Conservation (phyloP, 2,113 vertebrate species). For the Fregata magnificens region DNA sequence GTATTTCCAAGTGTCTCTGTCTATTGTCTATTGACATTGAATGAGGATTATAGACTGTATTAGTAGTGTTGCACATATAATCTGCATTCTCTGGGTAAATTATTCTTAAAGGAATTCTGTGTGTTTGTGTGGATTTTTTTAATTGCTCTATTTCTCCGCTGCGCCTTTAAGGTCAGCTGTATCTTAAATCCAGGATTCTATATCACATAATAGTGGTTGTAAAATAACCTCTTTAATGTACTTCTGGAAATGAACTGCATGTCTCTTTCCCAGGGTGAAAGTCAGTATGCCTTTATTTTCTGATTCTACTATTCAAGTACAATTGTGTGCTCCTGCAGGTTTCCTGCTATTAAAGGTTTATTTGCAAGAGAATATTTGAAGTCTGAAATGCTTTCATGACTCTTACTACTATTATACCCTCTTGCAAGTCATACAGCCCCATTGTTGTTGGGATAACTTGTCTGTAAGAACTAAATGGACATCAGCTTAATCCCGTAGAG, state of each 20-base stretch:
- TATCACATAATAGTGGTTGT: background rate
- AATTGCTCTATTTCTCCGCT: background rate
- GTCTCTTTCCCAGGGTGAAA: background rate
- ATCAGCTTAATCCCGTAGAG: background rate
- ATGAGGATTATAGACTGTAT: background rate
- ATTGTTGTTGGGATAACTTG: background rate
- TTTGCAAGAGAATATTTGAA: background rate
- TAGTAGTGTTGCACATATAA: background rate
- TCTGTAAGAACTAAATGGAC: background rate
- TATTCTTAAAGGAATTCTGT: background rate
- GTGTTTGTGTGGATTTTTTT: background rate
- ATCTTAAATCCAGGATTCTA: background rate
- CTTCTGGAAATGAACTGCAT: background rate
- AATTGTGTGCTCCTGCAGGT: background rate
- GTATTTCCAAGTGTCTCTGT: background rate
- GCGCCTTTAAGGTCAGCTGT: background rate
- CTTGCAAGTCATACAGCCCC: background rate
- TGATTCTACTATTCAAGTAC: background rate
- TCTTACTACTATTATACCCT: background rate
- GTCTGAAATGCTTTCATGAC: background rate
- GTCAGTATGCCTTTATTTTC: background rate
- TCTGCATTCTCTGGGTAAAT: background rate
- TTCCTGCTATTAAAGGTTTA: background rate
- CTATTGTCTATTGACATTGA: background rate
- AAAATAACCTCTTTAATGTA: background rate